Evolutionary conservation across 1,140 invertebrate genomes (phyloP), one percentile per base, ranked within the genome.

Genomic region (Lordiphosa stackelbergi): DNA sequence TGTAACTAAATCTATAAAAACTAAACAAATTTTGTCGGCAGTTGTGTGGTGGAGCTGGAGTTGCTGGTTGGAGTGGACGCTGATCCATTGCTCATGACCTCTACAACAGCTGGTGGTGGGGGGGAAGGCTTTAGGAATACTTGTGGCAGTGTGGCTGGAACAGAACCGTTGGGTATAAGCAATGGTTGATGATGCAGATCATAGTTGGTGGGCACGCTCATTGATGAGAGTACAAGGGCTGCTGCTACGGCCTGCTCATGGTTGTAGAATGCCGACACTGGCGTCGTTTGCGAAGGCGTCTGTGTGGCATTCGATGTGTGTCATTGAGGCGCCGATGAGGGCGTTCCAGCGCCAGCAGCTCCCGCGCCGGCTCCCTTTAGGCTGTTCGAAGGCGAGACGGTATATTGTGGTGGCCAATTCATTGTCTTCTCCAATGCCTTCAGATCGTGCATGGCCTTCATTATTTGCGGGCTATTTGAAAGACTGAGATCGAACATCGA

Each of bases 41-140:
- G 62, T 70, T 59, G 52, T 73, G 55, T 43, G 48, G 34, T 36
- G 52, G 36, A 9, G 41, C 42, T 49, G 63, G 12, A 7, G 59
- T 9, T 58, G 71, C 40, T 53, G 58, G 41, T 10, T 43, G 48
- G 43, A 53, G 55, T 19, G 42, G 63, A 51, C 63, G 54, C 54
- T 36, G 66, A 24, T 37, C 51, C 45, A 16, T 45, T 57, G 37
- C 47, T 46, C n/a, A 57, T 40, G 7, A 41, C 41, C 19, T 65
- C 70, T 19, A 42, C 51, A 36, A 42, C 51, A 36, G 53, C 22
- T 56, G 66, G n/a, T 9, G 65, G 34, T 42, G 83, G 77, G 56
- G 79, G 71, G 55, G 69, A 70, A 52, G 84, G 71, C 62, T 84
- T 86, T 53, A 84, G 62, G 79, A 86, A 86, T 86, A 85, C 75